Percentiles rank a stretch among this genome's conserved stretches.
Conservation (phyloP, 2,888 invertebrate genomes). For the Dryobotodes eremita region DNA sequence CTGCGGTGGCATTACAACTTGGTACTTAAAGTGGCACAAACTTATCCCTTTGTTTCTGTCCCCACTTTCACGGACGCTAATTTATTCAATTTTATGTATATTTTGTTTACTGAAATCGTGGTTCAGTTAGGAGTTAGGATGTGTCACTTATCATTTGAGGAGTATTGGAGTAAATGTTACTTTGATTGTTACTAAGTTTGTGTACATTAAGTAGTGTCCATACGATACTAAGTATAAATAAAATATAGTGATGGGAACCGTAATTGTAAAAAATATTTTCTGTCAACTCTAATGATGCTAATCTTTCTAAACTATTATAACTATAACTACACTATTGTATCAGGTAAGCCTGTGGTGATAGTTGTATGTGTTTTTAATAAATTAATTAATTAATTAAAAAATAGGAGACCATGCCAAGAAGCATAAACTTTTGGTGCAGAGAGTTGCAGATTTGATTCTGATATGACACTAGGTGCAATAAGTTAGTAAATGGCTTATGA, state of each 20-base stretch:
- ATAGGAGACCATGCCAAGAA: neutral
- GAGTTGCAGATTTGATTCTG: neutral
- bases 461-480: neutral
- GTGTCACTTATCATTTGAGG: slow-evolving; percentile 12
- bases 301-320: too few relatives aligned
- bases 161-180: slow-evolving; percentile 1
- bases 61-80: slow-evolving; percentile 52
- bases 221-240: neutral
- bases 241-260: neutral
- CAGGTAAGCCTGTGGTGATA: too few relatives aligned
- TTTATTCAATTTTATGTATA: slow-evolving; percentile 61
- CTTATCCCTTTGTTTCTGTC: slow-evolving; percentile 59
- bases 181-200: neutral
- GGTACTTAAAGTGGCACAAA: slow-evolving; percentile 63
- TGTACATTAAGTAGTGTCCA: neutral
- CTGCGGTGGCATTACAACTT: slow-evolving; percentile 59
- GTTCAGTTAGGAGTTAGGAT: slow-evolving; percentile 7
- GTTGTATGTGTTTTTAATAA: too few relatives aligned
- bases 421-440: neutral
- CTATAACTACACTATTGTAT: too few relatives aligned
- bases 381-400: too few relatives aligned
- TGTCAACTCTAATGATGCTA: too few relatives aligned
- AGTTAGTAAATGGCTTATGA: neutral
- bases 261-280: neutral
- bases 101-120: slow-evolving; percentile 48